Conservation (phyloP, 2,888 invertebrate species). For the Acanthococcus lagerstroemiae region DNA sequence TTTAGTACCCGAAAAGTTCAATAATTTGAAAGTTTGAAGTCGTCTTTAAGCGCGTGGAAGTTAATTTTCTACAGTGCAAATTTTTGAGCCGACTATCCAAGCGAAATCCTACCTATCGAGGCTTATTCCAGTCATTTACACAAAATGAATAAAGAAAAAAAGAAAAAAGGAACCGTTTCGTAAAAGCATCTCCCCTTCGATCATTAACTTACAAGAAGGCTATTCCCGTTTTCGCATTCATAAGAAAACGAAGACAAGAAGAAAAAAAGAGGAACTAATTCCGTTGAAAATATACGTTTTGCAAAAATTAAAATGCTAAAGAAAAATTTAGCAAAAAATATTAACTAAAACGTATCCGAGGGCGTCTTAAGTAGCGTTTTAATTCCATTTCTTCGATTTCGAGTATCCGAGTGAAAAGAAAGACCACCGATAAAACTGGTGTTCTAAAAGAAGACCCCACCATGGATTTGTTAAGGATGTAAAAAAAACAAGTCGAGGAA, state of each 20-base stretch:
- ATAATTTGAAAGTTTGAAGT: no score
- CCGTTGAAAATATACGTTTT: no score
- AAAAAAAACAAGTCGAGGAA: slow-evolving; percentile 2
- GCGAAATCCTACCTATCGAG: no score
- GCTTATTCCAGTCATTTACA: no score
- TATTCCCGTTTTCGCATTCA: no score
- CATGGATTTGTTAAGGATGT: neutral
- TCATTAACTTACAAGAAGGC: neutral
- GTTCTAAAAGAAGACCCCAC: neutral
- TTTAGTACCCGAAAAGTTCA: no score
- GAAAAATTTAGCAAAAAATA: neutral
- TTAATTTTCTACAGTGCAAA: no score
- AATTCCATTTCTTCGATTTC: slow-evolving; percentile 13
- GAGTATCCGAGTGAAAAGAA: neutral
- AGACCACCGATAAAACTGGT: slow-evolving; percentile 6
- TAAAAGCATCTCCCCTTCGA: neutral
- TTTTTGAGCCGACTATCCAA: no score
- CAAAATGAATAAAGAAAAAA: neutral
- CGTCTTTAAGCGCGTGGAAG: no score
- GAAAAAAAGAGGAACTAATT: no score
- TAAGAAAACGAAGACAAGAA: no score
- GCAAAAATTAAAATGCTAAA: neutral
- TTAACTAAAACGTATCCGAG: neutral
- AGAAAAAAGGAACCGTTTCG: neutral
- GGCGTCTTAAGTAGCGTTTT: slow-evolving; percentile 2